These are phyloP conservation scores for Bubo bubo DNA, from an alignment of 2,113 vertebrate species.

Conservation along the genomic window DNA sequence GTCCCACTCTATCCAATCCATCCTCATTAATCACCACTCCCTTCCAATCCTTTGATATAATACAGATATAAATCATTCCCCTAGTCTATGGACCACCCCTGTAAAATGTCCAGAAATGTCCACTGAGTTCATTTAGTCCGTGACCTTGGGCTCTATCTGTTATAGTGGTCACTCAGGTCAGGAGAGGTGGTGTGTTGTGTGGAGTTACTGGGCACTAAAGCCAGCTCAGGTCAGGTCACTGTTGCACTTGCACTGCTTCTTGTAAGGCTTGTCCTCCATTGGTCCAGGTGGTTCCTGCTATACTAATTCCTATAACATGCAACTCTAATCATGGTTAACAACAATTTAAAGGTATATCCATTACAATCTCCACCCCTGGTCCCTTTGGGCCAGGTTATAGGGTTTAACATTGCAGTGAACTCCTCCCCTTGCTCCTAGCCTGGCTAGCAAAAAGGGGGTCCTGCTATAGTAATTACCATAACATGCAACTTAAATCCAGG, in stretches of 20 bases:
- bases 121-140: background rate
- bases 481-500: background rate
- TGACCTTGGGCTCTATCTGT: background rate
- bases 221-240: background rate
- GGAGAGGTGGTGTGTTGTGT: background rate
- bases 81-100: background rate
- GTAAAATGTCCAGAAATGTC: background rate
- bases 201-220: background rate
- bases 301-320: background rate
- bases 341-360: background rate
- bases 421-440: background rate
- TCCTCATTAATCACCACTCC: background rate
- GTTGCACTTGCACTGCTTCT: background rate
- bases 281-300: background rate
- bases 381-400: background rate
- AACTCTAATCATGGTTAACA: background rate
- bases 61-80: background rate
- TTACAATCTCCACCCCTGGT: background rate
- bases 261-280: background rate
- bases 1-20: background rate
- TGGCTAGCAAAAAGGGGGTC: background rate
- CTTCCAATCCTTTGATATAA: background rate
- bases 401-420: background rate
- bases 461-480: background rate
- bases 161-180: background rate